A percentile compares a stretch with the other conserved stretches of the same genome.
Conservation (phyloP, 2,113 vertebrate species). For the Sminthopsis crassicaudata region DNA sequence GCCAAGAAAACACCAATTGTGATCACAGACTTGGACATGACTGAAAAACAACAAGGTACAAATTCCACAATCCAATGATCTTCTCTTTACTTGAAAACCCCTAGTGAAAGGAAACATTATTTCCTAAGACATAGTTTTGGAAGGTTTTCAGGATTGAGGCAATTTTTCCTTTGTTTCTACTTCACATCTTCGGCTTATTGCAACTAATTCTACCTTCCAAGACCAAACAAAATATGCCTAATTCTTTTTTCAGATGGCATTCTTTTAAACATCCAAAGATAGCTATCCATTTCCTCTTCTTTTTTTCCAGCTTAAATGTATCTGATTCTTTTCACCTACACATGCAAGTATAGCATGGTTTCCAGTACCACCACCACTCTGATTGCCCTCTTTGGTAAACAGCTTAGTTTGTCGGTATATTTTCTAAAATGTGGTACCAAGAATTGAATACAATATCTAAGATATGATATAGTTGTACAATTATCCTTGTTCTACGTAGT, state of each 20-base stretch:
- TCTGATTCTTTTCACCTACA: not conserved
- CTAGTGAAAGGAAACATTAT: not conserved
- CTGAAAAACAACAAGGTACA: not conserved
- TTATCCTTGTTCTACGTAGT: not conserved
- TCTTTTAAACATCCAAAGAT: not conserved
- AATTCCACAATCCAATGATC: not conserved
- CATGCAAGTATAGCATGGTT: not conserved
- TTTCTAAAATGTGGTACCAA: not conserved
- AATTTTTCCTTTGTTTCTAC: not conserved
- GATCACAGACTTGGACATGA: not conserved
- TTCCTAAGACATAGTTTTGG: not conserved
- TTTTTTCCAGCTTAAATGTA: not conserved
- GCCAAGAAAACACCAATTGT: not conserved
- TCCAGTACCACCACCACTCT: not conserved
- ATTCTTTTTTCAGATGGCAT: not conserved
- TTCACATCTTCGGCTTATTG: not conserved
- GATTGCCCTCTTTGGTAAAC: not conserved
- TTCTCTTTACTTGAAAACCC: not conserved
- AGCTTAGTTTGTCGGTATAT: not conserved
- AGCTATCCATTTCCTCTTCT: not conserved
- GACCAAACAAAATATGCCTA: not conserved
- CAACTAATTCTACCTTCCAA: not conserved
- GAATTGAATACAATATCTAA: not conserved
- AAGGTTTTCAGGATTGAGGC: not conserved
- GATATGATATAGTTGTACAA: not conserved